These are phyloP conservation scores for Dendropsophus ebraccatus DNA, from an alignment of 2,113 vertebrate genomes.

Conservation along the genomic window DNA sequence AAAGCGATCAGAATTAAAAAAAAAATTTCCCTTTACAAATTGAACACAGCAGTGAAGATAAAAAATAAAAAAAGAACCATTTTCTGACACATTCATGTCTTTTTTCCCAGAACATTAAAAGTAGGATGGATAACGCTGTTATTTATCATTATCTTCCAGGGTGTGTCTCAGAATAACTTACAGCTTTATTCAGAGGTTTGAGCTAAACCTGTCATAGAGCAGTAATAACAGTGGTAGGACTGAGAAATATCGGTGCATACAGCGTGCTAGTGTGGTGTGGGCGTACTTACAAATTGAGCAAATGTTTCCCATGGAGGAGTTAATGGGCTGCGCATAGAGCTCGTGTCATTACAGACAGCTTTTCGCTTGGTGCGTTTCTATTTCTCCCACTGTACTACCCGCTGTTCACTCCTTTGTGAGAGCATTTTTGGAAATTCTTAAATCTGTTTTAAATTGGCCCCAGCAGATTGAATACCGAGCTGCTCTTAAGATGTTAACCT, in stretches of 20 bases:
- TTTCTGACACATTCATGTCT: slow-evolving; percentile 24
- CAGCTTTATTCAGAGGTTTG: slow-evolving; percentile 27
- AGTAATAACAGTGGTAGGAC: slow-evolving; percentile 37
- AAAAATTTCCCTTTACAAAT: not conserved
- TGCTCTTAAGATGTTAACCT: slow-evolving; percentile 35
- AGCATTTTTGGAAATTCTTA: slow-evolving; percentile 42
- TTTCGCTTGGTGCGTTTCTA: slow-evolving; percentile 28
- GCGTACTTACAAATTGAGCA: slow-evolving; percentile 45
- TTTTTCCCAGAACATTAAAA: slow-evolving; percentile 14
- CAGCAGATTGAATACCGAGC: slow-evolving; percentile 10
- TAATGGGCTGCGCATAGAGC: slow-evolving; percentile 36
- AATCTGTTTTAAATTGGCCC: slow-evolving; percentile 46
- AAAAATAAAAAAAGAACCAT: slow-evolving; percentile 22
- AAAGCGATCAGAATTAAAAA: not conserved
- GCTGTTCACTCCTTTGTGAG: slow-evolving; percentile 11
- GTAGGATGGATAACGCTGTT: slow-evolving; percentile 40
- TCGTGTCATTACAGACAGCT: slow-evolving; percentile 40
- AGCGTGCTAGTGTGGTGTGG: slow-evolving; percentile 25
- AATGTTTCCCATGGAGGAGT: slow-evolving; percentile 39
- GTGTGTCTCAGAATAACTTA: slow-evolving; percentile 42
- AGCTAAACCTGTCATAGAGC: slow-evolving; percentile 12
- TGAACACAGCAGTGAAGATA: slow-evolving; percentile 40
- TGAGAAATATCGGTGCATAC: slow-evolving; percentile 21
- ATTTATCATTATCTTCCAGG: slow-evolving; percentile 41
- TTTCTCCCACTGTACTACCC: slow-evolving; percentile 15